A percentile compares a stretch with the other conserved stretches of the same genome.
Evolutionary conservation across 2,113 vertebrate species (phyloP).

Genomic region (Mesoclemmys tuberculata): DNA sequence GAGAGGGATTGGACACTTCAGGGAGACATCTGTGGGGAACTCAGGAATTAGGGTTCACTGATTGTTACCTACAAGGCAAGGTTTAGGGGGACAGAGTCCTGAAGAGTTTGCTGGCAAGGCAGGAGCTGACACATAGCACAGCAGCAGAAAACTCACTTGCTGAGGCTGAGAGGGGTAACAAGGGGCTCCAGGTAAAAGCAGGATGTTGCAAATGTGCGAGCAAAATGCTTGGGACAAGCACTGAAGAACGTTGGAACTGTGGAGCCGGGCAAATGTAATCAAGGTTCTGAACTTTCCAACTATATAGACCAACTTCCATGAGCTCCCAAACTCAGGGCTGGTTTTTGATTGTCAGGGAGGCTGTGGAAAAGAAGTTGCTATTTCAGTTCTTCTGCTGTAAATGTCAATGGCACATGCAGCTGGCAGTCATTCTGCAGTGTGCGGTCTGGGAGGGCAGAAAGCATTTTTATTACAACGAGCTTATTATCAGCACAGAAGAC

Average conservation of each 20-base stretch:
- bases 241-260: slow-evolving; percentile 5
- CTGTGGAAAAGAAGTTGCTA: slow-evolving; percentile 57
- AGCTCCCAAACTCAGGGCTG: slow-evolving; percentile 61
- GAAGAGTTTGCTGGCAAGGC: not conserved
- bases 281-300: slow-evolving; percentile 66
- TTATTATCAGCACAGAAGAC: not conserved
- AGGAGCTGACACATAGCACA: not conserved
- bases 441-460: not conserved
- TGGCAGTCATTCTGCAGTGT: slow-evolving; percentile 29
- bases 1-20: not conserved
- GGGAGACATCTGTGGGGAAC: not conserved
- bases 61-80: too few relatives aligned
- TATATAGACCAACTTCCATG: slow-evolving; percentile 57
- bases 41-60: not conserved
- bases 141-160: not conserved
- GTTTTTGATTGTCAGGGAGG: slow-evolving; percentile 43
- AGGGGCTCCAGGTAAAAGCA: not conserved
- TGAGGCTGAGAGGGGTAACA: not conserved
- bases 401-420: slow-evolving; percentile 48
- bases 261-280: slow-evolving; percentile 70
- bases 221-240: slow-evolving; percentile 37
- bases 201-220: not conserved
- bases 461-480: not conserved
- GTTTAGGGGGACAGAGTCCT: too few relatives aligned
- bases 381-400: slow-evolving; percentile 57